Conservation (phyloP, 2,888 invertebrate genomes). For the Liodrosophila aerea region DNA sequence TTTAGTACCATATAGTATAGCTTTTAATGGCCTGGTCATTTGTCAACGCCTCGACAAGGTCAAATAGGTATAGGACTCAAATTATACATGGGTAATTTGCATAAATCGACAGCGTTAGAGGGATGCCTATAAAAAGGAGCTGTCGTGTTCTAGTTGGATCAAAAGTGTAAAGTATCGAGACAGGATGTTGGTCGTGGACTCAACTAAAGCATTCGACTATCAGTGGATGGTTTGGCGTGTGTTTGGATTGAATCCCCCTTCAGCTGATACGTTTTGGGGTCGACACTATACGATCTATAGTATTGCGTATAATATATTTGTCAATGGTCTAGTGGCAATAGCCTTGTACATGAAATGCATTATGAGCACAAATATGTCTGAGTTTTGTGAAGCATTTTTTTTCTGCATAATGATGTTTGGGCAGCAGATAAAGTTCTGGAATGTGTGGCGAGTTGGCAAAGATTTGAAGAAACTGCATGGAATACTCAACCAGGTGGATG, state of each 20-base stretch:
- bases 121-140: constrained; percentile 26
- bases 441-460: constrained; percentile 46
- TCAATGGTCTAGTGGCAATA: constrained; percentile 43
- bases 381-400: constrained; percentile 68
- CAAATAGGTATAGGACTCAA: background rate
- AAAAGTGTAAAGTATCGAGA: constrained; percentile 2
- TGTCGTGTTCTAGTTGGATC: background rate
- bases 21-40: constrained; percentile 1
- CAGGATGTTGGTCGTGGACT: constrained; percentile 36
- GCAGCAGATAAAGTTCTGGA: constrained; percentile 65
- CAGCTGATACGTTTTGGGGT: constrained; percentile 33
- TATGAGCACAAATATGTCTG: constrained; percentile 48
- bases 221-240: constrained; percentile 75
- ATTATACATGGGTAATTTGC: constrained; percentile 58
- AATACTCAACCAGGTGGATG: constrained; percentile 64
- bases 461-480: constrained; percentile 50
- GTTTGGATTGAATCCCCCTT: constrained; percentile 64
- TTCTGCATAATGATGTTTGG: constrained; percentile 47
- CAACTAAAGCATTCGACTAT: constrained; percentile 59
- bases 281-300: constrained; percentile 58
- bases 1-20: background rate
- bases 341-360: constrained; percentile 53
- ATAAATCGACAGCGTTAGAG: constrained; percentile 29
- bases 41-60: constrained; percentile 3
- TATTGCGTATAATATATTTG: constrained; percentile 44